Percentiles rank a stretch among this genome's conserved stretches.
Conservation (phyloP, 2,113 vertebrate genomes). For the Lophius piscatorius region DNA sequence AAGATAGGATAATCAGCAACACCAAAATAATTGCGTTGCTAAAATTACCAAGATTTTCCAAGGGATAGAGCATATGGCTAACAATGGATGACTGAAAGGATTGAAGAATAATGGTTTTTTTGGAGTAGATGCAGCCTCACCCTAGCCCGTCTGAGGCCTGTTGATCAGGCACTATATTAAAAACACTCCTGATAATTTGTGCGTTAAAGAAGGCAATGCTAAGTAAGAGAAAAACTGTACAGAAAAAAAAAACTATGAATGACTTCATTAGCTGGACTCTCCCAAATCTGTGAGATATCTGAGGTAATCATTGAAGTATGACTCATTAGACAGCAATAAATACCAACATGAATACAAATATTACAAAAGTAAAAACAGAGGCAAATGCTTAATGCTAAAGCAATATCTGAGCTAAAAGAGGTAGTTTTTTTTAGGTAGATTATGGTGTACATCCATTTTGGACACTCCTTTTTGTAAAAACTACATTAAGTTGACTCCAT, state of each 20-base stretch:
- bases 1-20: constrained; percentile 23
- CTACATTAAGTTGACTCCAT: constrained; percentile 75
- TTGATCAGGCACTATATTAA: constrained; percentile 70
- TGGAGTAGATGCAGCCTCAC: constrained; percentile 52
- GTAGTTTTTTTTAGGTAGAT: constrained; percentile 81
- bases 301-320: constrained; percentile 83
- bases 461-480: constrained; percentile 75
- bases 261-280: constrained; percentile 81
- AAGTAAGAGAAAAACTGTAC: constrained; percentile 53
- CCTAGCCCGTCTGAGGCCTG: constrained; percentile 49
- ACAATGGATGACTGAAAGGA: constrained; percentile 24
- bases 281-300: constrained; percentile 82
- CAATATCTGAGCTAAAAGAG: constrained; percentile 83
- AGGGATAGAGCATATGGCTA: not conserved
- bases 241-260: constrained; percentile 56
- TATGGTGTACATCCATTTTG: constrained; percentile 80
- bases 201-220: constrained; percentile 63
- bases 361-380: constrained; percentile 82
- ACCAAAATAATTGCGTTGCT: constrained; percentile 16
- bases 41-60: constrained; percentile 16
- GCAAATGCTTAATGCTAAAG: constrained; percentile 80
- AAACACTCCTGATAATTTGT: constrained; percentile 72
- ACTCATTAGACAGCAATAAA: constrained; percentile 84
- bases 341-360: constrained; percentile 84
- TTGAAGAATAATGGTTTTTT: not conserved